Evolutionary conservation across 1,140 invertebrate species (phyloP).

Genomic region (Lepidurus couesii): DNA sequence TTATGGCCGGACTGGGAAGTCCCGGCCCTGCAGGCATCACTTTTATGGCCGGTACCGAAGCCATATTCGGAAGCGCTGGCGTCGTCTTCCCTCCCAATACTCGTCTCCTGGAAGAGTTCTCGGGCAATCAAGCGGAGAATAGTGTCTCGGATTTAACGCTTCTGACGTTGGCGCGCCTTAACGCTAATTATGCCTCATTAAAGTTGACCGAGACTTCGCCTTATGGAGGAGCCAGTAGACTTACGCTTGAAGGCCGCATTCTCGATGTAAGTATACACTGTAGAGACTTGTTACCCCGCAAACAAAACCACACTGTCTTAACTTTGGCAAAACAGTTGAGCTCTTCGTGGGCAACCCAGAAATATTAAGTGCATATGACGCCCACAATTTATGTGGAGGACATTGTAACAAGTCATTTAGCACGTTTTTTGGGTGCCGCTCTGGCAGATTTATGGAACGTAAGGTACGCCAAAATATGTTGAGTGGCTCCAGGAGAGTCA

Average conservation of each 20-base stretch:
- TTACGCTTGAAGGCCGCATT: slow-evolving; percentile 36
- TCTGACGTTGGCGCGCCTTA: slow-evolving; percentile 54
- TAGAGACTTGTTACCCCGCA: slow-evolving; percentile 47
- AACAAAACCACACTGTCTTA: slow-evolving; percentile 43
- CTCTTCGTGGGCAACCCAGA: neutral
- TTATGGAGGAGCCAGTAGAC: slow-evolving; percentile 14
- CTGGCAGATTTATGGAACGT: neutral
- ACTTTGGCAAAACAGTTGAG: neutral
- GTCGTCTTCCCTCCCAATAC: slow-evolving; percentile 30
- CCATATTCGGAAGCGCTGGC: slow-evolving; percentile 11
- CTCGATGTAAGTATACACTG: slow-evolving; percentile 33
- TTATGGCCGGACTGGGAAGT: neutral
- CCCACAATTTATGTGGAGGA: neutral
- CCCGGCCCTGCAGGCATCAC: slow-evolving; percentile 3
- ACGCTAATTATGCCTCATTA: slow-evolving; percentile 55
- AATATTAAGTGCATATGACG: neutral
- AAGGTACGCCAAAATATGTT: neutral
- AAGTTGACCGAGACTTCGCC: slow-evolving; percentile 36
- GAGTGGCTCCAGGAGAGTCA: neutral
- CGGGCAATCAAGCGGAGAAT: slow-evolving; percentile 54
- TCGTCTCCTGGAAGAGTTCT: slow-evolving; percentile 56
- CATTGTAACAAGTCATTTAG: neutral
- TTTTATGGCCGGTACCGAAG: slow-evolving; percentile 28
- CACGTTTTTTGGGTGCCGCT: neutral
- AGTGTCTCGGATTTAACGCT: slow-evolving; percentile 54